Evolutionary conservation across 2,888 invertebrate species (phyloP).

Genomic region (Metopia argyrocephala): DNA sequence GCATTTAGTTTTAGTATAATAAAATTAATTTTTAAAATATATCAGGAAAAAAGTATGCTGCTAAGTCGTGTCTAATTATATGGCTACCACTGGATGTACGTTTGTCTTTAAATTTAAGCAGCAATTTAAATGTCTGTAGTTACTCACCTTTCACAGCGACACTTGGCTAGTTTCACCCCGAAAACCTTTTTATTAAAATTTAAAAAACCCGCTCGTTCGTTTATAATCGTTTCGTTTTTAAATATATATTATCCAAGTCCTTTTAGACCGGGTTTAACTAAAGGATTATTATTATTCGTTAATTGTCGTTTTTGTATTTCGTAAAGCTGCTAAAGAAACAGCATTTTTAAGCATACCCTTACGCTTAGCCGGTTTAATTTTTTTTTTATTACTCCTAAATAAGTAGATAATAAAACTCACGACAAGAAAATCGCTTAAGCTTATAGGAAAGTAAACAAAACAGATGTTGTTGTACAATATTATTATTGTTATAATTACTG

Average conservation of each 20-base stretch:
- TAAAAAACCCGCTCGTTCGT: not conserved
- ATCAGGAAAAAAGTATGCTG: no score
- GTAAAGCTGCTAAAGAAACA: not conserved
- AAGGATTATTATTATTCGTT: not conserved
- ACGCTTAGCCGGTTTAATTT: slow-evolving; percentile 23
- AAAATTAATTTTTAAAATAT: no score
- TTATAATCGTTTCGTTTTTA: not conserved
- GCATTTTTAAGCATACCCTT: not conserved
- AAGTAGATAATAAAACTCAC: not conserved
- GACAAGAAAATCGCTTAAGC: not conserved
- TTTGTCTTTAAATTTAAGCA: no score
- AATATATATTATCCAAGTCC: not conserved
- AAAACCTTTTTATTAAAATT: not conserved
- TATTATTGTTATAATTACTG: not conserved
- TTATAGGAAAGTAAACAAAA: not conserved
- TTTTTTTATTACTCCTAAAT: not conserved
- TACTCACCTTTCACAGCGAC: no score
- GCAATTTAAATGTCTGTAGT: no score
- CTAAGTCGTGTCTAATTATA: no score
- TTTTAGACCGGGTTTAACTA: not conserved
- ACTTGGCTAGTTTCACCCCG: no score
- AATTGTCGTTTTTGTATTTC: not conserved
- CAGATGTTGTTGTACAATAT: not conserved
- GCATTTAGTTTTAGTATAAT: no score
- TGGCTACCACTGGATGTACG: no score